Percentiles rank a stretch among this genome's conserved stretches.
phyloP scores from a whole-genome alignment of 30 jellyfish, hydroid and myxozoan species.

The Sanderia malayensis region DNA sequence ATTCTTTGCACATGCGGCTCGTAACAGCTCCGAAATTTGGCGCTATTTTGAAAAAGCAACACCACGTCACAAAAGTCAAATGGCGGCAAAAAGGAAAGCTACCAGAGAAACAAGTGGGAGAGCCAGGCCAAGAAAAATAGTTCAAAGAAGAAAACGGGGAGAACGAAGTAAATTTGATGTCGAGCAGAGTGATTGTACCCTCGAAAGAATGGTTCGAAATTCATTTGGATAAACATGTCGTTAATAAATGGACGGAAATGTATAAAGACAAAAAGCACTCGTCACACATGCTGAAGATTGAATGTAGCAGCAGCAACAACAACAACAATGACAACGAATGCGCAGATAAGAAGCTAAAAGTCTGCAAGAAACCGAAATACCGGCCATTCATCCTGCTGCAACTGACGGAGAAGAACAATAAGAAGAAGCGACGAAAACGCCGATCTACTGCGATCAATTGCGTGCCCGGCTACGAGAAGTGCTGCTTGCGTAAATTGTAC shows the following conservation, averaged over 20 bases:
- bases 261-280: background rate
- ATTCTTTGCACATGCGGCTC: too few relatives aligned
- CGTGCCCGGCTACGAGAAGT: constrained; percentile 41
- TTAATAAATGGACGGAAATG: constrained; percentile 17
- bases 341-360: background rate
- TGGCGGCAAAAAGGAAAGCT: too few relatives aligned
- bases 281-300: constrained; percentile 17
- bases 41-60: too few relatives aligned
- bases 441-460: constrained; percentile 26
- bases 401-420: constrained; percentile 18
- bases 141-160: background rate
- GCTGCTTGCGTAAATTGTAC: constrained; percentile 41
- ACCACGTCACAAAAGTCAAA: too few relatives aligned
- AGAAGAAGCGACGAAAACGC: constrained; percentile 11
- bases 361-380: constrained; percentile 33
- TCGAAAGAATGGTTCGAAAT: constrained; percentile 26
- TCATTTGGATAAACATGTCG: background rate
- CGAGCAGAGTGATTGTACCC: background rate
- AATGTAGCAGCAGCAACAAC: too few relatives aligned
- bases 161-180: background rate
- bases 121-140: too few relatives aligned
- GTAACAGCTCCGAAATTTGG: too few relatives aligned
- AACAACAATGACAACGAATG: too few relatives aligned
- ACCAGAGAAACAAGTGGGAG: too few relatives aligned
- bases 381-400: constrained; percentile 52